Evolutionary conservation across 1,140 invertebrate genomes (phyloP).

Genomic region (Harpegnathos saltator): DNA sequence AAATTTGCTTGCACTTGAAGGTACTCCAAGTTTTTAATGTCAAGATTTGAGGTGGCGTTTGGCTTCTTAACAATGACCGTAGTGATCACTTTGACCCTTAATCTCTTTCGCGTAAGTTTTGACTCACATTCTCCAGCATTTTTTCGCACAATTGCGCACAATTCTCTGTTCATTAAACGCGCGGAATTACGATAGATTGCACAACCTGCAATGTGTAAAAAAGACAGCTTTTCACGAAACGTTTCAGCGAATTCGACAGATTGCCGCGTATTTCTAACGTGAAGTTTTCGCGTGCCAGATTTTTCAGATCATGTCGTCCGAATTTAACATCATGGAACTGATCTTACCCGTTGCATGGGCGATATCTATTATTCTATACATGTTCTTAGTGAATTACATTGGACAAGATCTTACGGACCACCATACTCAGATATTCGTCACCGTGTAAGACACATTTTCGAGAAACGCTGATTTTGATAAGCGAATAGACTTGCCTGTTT

Average conservation of each 20-base stretch:
- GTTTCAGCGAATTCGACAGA: too few species aligned
- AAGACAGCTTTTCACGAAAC: too few species aligned
- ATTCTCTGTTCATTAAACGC: too few species aligned
- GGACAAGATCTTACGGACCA: not conserved
- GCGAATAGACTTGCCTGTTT: too few species aligned
- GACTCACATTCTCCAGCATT: not conserved
- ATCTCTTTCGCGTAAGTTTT: slow-evolving; percentile 26
- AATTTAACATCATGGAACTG: not conserved
- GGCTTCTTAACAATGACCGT: not conserved
- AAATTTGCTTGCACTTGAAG: slow-evolving; percentile 9
- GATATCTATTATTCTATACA: not conserved
- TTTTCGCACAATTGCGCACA: not conserved
- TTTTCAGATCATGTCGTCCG: not conserved
- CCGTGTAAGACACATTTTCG: not conserved
- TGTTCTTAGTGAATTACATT: slow-evolving; percentile 1
- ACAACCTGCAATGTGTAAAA: too few species aligned
- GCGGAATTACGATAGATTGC: too few species aligned
- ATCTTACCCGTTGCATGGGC: not conserved
- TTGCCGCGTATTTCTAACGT: not conserved
- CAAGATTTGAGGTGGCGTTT: slow-evolving; percentile 7
- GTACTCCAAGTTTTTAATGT: not conserved
- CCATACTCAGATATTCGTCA: not conserved
- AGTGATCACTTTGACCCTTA: not conserved
- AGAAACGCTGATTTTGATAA: too few species aligned
- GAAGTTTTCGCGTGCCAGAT: not conserved